Conservation (phyloP, 2,797 vertebrate species). For the Pangasius macronema region DNA sequence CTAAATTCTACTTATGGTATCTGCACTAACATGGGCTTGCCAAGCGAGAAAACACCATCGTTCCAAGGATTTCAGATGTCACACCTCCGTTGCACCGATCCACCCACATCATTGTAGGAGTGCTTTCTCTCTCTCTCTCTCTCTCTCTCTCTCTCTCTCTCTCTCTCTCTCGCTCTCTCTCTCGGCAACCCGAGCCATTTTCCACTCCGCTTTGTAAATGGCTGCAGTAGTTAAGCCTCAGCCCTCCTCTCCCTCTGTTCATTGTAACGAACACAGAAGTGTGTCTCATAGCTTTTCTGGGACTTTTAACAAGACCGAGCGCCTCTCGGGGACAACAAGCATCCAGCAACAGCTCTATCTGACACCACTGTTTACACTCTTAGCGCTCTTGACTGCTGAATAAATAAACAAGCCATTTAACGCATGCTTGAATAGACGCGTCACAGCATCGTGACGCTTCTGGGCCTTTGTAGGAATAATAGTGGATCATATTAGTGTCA, state of each 20-base stretch:
- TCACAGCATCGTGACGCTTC: background rate
- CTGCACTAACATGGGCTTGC: background rate
- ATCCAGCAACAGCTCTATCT: constrained; percentile 12
- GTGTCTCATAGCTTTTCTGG: constrained; percentile 31
- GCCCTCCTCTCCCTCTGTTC: constrained; percentile 37
- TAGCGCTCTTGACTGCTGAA: background rate
- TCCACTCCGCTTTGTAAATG: constrained; percentile 1
- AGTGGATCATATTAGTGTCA: background rate
- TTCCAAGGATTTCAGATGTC: background rate
- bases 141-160: background rate
- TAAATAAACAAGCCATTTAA: constrained; percentile 39
- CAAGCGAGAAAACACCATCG: background rate
- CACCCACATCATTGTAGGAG: background rate
- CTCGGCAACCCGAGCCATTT: background rate
- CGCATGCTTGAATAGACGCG: background rate
- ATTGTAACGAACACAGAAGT: constrained; percentile 42
- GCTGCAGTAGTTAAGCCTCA: constrained; percentile 18
- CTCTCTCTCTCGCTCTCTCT: background rate
- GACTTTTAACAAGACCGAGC: constrained; percentile 6
- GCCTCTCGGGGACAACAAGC: constrained; percentile 11
- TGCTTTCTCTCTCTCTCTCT: background rate
- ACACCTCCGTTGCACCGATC: background rate
- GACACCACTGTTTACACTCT: constrained; percentile 12
- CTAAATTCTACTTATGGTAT: background rate
- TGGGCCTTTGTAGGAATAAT: no score